phyloP scores from a whole-genome alignment of 2,888 invertebrate species.

The Coenonympha glycerion region DNA sequence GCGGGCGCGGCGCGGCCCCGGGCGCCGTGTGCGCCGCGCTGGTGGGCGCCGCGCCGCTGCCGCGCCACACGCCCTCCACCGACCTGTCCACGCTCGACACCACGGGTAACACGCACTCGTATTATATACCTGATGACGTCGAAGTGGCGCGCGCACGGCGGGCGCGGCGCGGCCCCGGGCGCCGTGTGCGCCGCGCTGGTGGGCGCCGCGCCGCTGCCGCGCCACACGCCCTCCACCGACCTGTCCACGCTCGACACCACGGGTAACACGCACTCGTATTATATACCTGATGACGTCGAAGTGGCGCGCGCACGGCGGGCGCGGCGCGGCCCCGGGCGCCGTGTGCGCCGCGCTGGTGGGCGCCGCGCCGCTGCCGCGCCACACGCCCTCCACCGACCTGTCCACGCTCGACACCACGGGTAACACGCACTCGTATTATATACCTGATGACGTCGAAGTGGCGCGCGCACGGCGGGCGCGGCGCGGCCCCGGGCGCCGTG shows the following conservation, averaged over 20 bases:
- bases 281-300: too few species aligned
- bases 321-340: conserved; percentile 44
- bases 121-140: too few species aligned
- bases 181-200: conserved; percentile 50
- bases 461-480: conserved; percentile 34
- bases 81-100: conserved; percentile 48
- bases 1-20: conserved; percentile 37
- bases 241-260: conserved; percentile 44
- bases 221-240: conserved; percentile 46
- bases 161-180: conserved; percentile 40
- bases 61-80: conserved; percentile 44
- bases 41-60: conserved; percentile 34
- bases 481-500: conserved; percentile 47
- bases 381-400: conserved; percentile 48
- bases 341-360: conserved; percentile 48
- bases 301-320: conserved; percentile 33
- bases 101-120: neutral
- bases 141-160: too few species aligned
- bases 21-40: conserved; percentile 52
- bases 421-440: neutral
- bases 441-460: too few species aligned
- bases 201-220: conserved; percentile 34
- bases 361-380: conserved; percentile 34
- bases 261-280: neutral
- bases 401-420: conserved; percentile 41